These are phyloP conservation scores for Onchidella celtica DNA, from an alignment of 2,888 invertebrate species.

Conservation along the genomic window DNA sequence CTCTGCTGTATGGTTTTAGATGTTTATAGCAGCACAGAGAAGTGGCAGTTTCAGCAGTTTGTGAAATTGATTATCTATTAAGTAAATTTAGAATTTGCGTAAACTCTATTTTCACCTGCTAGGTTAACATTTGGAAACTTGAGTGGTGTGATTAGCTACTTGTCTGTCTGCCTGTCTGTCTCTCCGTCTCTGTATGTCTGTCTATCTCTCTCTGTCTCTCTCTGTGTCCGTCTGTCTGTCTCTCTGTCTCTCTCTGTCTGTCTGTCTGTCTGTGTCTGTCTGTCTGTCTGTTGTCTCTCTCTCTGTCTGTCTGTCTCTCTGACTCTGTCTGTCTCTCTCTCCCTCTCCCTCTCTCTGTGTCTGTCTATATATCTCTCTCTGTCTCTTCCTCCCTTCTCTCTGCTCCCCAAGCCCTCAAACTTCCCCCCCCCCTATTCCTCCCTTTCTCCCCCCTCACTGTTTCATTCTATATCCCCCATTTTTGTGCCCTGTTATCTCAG, in stretches of 20 bases:
- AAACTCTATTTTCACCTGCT: too few relatives aligned
- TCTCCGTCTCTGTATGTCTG: constrained; percentile 2
- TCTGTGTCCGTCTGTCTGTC: background rate
- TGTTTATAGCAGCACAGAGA: too few relatives aligned
- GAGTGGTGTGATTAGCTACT: too few relatives aligned
- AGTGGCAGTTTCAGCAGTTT: too few relatives aligned
- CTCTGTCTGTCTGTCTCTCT: background rate
- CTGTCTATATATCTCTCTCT: background rate
- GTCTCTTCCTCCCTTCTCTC: background rate
- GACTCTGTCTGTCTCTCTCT: background rate
- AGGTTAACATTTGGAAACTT: too few relatives aligned
- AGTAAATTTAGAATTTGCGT: too few relatives aligned
- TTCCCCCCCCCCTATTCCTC: background rate
- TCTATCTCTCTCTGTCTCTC: background rate
- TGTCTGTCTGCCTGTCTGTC: too few relatives aligned
- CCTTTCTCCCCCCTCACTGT: too few relatives aligned
- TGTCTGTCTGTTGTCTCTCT: background rate
- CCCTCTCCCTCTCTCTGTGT: background rate
- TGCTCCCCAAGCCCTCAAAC: background rate
- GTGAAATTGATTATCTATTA: too few relatives aligned
- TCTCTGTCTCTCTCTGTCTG: constrained; percentile 30
- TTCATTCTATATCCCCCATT: too few relatives aligned
- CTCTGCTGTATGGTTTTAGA: too few relatives aligned
- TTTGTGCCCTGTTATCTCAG: too few relatives aligned
- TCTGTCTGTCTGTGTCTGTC: background rate